Evolutionary conservation across 2,888 invertebrate species (phyloP).

Genomic region (Standfussiana lucernea): DNA sequence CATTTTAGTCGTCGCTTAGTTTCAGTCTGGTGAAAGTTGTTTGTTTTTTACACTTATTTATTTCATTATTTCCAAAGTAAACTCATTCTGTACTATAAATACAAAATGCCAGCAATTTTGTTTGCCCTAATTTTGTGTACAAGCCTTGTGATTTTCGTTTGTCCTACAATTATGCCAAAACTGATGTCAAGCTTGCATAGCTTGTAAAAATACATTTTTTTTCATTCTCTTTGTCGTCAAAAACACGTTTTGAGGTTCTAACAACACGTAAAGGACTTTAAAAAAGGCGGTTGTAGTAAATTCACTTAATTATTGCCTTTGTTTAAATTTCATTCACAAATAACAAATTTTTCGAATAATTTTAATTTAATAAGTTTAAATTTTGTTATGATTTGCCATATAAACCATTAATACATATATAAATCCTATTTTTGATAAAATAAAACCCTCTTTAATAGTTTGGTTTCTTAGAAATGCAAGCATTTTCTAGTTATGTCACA

Average conservation of each 20-base stretch:
- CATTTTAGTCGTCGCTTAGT: background rate
- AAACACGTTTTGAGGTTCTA: background rate
- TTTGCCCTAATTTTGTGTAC: background rate
- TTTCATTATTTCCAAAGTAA: background rate
- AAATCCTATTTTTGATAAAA: no score
- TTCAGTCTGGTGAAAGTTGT: background rate
- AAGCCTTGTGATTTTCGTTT: background rate
- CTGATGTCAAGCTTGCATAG: background rate
- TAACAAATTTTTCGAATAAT: background rate
- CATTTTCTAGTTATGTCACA: background rate
- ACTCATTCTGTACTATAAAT: background rate
- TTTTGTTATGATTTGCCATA: background rate
- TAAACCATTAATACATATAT: background rate
- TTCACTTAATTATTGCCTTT: background rate
- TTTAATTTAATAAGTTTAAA: background rate
- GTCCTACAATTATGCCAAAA: background rate
- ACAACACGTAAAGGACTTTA: background rate
- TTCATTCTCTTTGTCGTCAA: conserved; percentile 14
- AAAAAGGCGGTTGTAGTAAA: background rate
- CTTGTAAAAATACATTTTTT: background rate
- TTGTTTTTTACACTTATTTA: background rate
- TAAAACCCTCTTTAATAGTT: background rate
- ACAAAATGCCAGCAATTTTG: background rate
- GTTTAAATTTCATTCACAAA: background rate
- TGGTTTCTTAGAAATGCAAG: background rate